Percentiles rank a stretch among this genome's conserved stretches.
phyloP scores from a whole-genome alignment of 1,140 invertebrate species.

The Aradophagus sp. region DNA sequence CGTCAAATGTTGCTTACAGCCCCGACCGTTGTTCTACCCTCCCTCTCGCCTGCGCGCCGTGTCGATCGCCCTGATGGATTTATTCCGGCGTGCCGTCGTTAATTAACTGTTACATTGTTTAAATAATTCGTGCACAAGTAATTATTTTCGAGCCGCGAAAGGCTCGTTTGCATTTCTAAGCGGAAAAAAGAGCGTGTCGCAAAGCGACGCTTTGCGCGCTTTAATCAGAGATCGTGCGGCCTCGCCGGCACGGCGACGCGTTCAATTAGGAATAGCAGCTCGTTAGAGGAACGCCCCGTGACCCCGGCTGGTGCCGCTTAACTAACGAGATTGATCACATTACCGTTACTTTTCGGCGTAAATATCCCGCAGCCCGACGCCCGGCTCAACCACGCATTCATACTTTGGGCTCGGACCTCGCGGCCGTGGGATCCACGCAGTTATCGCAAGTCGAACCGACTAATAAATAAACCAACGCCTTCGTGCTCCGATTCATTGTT shows the following conservation, averaged over 20 bases:
- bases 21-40: no score
- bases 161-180: slow-evolving; percentile 17
- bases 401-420: no score
- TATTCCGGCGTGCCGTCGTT: slow-evolving; percentile 4
- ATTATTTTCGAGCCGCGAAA: neutral
- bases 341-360: slow-evolving; percentile 34
- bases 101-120: slow-evolving; percentile 23
- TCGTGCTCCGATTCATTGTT: no score
- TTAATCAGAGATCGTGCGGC: slow-evolving; percentile 36
- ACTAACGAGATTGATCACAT: slow-evolving; percentile 47
- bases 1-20: slow-evolving; percentile 25
- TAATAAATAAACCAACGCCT: no score
- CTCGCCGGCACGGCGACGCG: slow-evolving; percentile 21
- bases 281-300: slow-evolving; percentile 35
- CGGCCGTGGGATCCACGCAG: no score
- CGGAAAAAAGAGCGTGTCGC: slow-evolving; percentile 11
- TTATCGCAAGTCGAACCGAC: no score
- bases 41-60: no score
- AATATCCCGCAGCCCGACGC: slow-evolving; percentile 6
- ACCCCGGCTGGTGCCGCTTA: slow-evolving; percentile 16
- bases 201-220: slow-evolving; percentile 25
- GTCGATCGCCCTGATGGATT: no score
- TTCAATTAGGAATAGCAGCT: slow-evolving; percentile 43
- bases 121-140: slow-evolving; percentile 5
- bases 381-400: no score